Percentiles rank a stretch among this genome's conserved stretches.
Evolutionary conservation across 2,888 invertebrate genomes (phyloP).

Genomic region (Nemotelus pantherinus): DNA sequence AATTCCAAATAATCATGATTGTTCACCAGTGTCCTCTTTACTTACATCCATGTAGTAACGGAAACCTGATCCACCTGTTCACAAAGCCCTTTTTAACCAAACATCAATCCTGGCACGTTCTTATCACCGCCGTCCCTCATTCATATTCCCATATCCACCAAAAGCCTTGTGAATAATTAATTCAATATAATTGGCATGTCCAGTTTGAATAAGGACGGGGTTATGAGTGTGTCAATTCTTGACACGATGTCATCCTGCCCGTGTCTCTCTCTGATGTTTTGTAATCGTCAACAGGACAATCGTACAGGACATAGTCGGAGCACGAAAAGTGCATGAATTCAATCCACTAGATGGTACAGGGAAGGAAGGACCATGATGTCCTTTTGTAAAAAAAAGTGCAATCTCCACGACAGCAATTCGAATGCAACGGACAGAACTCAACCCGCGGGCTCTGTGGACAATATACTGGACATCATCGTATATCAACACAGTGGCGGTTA

Average conservation of each 20-base stretch:
- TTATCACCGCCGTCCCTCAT: conserved; percentile 2
- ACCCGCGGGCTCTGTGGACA: neutral
- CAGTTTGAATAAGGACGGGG: conserved; percentile 19
- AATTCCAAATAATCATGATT: no score
- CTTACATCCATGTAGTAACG: no score
- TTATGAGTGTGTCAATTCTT: conserved; percentile 25
- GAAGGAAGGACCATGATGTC: neutral
- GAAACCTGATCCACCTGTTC: conserved; percentile 23
- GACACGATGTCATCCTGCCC: conserved; percentile 26
- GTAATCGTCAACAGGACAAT: no score
- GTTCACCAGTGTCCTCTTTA: no score
- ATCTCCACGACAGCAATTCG: neutral
- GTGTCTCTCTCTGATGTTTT: neutral
- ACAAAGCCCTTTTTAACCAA: neutral
- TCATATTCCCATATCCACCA: conserved; percentile 1
- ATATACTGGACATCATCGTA: conserved; percentile 26
- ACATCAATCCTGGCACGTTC: conserved; percentile 36
- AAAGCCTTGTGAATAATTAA: conserved; percentile 49
- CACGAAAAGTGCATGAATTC: conserved; percentile 6
- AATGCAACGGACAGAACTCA: neutral
- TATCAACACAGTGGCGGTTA: conserved; percentile 9
- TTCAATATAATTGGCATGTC: conserved; percentile 51
- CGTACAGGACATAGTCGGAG: no score
- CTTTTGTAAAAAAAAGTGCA: neutral
- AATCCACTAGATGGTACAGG: neutral